Evolutionary conservation across 2,888 invertebrate species (phyloP), one percentile per base, ranked within the genome.

Genomic region (Aleiodes alternator): DNA sequence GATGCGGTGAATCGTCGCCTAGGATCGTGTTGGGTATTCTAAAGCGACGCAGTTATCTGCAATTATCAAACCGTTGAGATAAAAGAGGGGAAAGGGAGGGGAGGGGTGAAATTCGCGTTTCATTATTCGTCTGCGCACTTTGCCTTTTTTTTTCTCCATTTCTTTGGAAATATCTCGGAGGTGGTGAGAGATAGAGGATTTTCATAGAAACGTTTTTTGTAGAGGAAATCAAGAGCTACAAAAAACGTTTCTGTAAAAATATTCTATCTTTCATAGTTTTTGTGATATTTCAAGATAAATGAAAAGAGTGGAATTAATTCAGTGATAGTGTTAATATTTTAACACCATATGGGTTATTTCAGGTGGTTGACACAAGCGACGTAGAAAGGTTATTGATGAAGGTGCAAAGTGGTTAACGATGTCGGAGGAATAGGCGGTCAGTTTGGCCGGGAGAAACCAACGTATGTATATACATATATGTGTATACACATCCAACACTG

Each of bases 31-130:
- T 80, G 80, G 80, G 81, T 83, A 85, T 84, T 83, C 83, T 80
- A 82, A 83, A 85, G 84, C 83, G 84, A 83, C 82, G 82, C 82
- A 84, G 85, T 86, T 86, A 85, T 83, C 85, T 84, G 83, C 82
- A 85, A 86, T 86, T 86, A 86, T 81, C 80, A 76, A 72, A 79
- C 76, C 80, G 80, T 80, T 79, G 81, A 76, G 79, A 66, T 72
- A 34, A 43, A 59, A 53, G 12, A 50, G 50, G 16, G 34, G 34
- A 69, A 34, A 55, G 43, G n/a, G 56, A 38, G 38, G 43, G 4
- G 68, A 14, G 16, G 16, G 34, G 56, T 8, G 7, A 70, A 16
- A 43, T 34, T 34, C 6, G 34, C 6, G 34, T 34, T 34, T 4
- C 5, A 34, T 34, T 34, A 34, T 43, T 43, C 23, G 23, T 23